A percentile compares a stretch with the other conserved stretches of the same genome.
Evolutionary conservation across 1,140 invertebrate genomes (phyloP).

Genomic region (Hylyphantes graminicola): DNA sequence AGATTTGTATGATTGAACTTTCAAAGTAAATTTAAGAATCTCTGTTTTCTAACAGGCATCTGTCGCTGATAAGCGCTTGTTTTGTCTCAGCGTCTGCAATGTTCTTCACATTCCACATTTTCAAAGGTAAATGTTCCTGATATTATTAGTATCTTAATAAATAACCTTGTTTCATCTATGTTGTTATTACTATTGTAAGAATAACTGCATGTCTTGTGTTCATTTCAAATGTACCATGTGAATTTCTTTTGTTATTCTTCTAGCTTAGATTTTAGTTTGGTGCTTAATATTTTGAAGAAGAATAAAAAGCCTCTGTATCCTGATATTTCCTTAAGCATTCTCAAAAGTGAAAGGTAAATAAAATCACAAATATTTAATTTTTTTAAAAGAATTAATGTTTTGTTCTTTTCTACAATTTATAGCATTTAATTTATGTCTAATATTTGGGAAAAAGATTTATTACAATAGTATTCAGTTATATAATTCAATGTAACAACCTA

Average conservation of each 20-base stretch:
- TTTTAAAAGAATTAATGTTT: neutral
- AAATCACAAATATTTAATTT: neutral
- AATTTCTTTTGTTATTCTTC: neutral
- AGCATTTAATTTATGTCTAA: neutral
- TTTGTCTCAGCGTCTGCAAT: conserved; percentile 41
- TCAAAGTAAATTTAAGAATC: too few species aligned
- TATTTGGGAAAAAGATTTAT: neutral
- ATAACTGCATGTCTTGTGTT: too few species aligned
- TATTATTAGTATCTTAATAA: too few species aligned
- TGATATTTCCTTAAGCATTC: conserved; percentile 45
- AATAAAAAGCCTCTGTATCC: conserved; percentile 42
- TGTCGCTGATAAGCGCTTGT: conserved; percentile 21
- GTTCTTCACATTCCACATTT: conserved; percentile 40
- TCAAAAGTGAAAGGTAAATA: conserved; percentile 41
- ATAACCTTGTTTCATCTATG: too few species aligned
- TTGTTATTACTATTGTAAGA: too few species aligned
- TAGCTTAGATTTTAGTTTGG: conserved; percentile 34
- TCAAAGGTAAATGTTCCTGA: conserved; percentile 22
- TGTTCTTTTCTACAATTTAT: neutral
- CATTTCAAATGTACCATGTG: too few species aligned
- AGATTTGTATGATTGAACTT: too few species aligned
- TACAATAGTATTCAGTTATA: neutral
- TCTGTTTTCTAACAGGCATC: neutral
- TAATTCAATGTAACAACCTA: neutral
- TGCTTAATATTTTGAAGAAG: conserved; percentile 27